Conservation (phyloP, 2,113 vertebrate species). For the Chunga burmeisteri region DNA sequence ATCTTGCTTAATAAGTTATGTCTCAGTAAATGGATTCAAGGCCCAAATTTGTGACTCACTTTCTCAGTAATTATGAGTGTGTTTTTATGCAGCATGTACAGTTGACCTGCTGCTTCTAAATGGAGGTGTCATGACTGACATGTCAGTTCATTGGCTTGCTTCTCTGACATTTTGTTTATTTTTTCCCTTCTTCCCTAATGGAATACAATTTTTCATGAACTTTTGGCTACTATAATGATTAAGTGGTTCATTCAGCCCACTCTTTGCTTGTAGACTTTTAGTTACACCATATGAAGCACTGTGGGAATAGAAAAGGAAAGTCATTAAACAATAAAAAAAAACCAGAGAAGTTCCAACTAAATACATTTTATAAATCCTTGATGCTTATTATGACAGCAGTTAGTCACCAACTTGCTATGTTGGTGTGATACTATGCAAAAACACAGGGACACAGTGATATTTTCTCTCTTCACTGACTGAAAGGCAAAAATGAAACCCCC, state of each 20-base stretch:
- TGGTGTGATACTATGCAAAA: not conserved
- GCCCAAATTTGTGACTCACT: not conserved
- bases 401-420: not conserved
- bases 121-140: not conserved
- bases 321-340: not conserved
- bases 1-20: not conserved
- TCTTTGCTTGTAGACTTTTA: not conserved
- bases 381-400: not conserved
- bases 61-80: not conserved
- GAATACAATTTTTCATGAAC: not conserved
- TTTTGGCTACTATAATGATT: not conserved
- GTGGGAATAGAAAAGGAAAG: not conserved
- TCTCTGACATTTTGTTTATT: not conserved
- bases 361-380: not conserved
- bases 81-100: not conserved
- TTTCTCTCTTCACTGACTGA: conserved; percentile 18
- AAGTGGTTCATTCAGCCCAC: not conserved
- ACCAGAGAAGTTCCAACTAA: not conserved
- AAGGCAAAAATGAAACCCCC: conserved; percentile 27
- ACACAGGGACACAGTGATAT: not conserved
- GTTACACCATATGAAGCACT: not conserved
- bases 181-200: not conserved
- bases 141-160: not conserved
- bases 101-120: not conserved
- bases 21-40: not conserved